Conservation (phyloP, 2,888 invertebrate genomes). For the Rhodophaea formosa region DNA sequence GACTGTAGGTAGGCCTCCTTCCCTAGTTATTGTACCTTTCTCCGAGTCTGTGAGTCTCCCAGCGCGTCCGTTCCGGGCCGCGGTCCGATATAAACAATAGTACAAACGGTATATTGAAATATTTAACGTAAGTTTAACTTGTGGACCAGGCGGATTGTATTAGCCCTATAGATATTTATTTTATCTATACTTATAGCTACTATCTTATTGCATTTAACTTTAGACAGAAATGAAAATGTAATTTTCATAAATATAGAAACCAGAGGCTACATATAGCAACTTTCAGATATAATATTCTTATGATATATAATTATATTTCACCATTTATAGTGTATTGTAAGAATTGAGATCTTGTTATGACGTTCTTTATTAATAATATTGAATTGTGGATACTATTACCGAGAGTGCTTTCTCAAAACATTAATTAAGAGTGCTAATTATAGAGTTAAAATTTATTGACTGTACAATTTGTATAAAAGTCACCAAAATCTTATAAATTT, state of each 20-base stretch:
- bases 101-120: conserved; percentile 71
- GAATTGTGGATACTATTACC: conserved; percentile 46
- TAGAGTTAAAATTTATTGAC: conserved; percentile 34
- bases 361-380: conserved; percentile 24
- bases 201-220: conserved; percentile 68
- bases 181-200: conserved; percentile 67
- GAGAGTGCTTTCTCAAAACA: conserved; percentile 70
- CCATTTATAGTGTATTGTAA: conserved; percentile 5
- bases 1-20: conserved; percentile 27
- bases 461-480: conserved; percentile 50
- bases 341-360: conserved; percentile 20
- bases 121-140: conserved; percentile 69
- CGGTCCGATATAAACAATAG: conserved; percentile 62
- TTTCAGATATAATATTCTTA: conserved; percentile 26
- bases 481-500: conserved; percentile 52
- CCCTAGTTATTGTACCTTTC: conserved; percentile 13
- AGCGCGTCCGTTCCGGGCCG: conserved; percentile 29
- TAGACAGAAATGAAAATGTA: conserved; percentile 62
- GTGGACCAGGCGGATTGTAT: conserved; percentile 72
- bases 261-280: conserved; percentile 34
- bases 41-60: background rate
- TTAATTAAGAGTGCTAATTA: conserved; percentile 57
- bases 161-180: conserved; percentile 73
- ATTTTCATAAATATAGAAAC: conserved; percentile 46
- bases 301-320: conserved; percentile 18